Evolutionary conservation across 2,888 invertebrate genomes (phyloP), one percentile per base, ranked within the genome.

Genomic region (Melinaea menophilus): DNA sequence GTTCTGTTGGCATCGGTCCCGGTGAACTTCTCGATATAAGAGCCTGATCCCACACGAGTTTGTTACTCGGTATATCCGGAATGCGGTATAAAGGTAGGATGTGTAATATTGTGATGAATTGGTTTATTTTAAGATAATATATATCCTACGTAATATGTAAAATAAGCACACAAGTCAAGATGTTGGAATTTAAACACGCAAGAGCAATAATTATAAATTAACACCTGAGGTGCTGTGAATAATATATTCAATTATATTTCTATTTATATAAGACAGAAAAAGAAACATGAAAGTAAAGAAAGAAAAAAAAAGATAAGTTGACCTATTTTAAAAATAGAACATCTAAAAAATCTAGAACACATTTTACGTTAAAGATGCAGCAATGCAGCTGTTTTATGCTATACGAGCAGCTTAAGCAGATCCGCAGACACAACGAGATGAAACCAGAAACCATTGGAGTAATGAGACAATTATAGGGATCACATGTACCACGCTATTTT

Each of bases 1-100:
- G 81, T 79, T 78, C 72, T 78, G 71, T 79, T 89, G 90, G 90
- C 87, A 72, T 67, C 12, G 61, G 63, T 86, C 89, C 90, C 82
- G 79, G 71, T 85, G 82, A 84, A 31, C 41, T 41, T 51, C 51
- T 85, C 81, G 84, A 84, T 82, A 74, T 79, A 75, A 66, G 58
- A 68, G 67, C 64, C 62, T 63, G 61, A 62, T 59, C 63, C 64
- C 65, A 68, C 59, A 57, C 54, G 55, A 61, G 62, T 37, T 56
- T 41, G 9, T 9, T 41, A 7, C 11, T 41, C 41, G 41, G 3
- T 41, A 51, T 31, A 51, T 51, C 22, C 22, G 51, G 51, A 51
- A 51, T 51, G 51, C 31, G 22, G 31, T 4, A 51, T 51, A 31
- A 51, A 51, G 51, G 58, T 58, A 51, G 47, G 62, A 60, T 54